Evolutionary conservation across 23 tunicate genomes (phyloP).

Genomic region (Clavelina lepadiformis): DNA sequence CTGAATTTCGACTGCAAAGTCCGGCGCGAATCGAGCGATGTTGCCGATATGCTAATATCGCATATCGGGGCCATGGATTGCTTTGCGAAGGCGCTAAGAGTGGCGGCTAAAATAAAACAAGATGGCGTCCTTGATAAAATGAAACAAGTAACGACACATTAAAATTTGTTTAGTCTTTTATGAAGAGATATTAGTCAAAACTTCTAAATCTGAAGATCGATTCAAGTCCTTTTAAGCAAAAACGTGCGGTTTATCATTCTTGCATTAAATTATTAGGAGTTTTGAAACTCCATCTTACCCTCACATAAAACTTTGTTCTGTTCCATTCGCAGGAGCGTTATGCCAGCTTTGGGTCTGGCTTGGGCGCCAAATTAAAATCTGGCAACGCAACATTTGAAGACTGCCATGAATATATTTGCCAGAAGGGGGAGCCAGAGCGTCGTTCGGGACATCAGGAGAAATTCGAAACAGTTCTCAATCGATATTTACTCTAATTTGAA

Average conservation of each 20-base stretch:
- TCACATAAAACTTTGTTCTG: too few species aligned
- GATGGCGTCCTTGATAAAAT: constrained; percentile 73
- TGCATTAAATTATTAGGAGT: too few species aligned
- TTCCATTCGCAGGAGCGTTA: constrained; percentile 60
- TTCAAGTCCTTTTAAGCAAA: too few species aligned
- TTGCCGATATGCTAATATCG: constrained; percentile 78
- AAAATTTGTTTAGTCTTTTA: too few species aligned
- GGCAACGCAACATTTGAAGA: constrained; percentile 82
- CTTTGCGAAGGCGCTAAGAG: constrained; percentile 76
- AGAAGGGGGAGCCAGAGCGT: constrained; percentile 57
- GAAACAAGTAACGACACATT: constrained; percentile 60
- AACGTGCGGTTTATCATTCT: too few species aligned
- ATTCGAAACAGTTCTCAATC: constrained; percentile 73
- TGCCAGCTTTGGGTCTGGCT: constrained; percentile 27
- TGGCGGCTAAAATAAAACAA: constrained; percentile 63
- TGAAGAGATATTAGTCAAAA: too few species aligned
- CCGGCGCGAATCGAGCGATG: constrained; percentile 85
- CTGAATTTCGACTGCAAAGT: constrained; percentile 97
- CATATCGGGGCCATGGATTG: constrained; percentile 97
- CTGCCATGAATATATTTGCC: constrained; percentile 43
- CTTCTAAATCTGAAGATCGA: too few species aligned
- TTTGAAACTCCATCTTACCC: too few species aligned
- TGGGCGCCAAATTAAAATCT: constrained; percentile 58
- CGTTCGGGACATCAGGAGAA: constrained; percentile 85
- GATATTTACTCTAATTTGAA: constrained; percentile 50